Conservation (phyloP, 2,797 vertebrate species). For the Myiothlypis coronata region DNA sequence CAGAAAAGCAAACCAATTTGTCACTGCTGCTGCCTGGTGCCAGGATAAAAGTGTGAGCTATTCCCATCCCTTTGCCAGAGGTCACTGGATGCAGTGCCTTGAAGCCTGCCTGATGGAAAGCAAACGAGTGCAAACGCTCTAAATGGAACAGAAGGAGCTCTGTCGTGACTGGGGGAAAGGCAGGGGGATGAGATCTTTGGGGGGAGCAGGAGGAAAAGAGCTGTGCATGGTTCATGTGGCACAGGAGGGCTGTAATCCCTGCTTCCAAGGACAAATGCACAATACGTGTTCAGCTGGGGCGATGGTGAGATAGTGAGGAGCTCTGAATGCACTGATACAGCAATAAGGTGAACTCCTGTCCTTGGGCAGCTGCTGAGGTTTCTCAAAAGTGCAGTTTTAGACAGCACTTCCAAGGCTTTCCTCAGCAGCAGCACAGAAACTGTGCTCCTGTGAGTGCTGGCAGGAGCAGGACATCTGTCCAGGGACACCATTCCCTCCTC, state of each 20-base stretch:
- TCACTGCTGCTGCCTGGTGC: constrained; percentile 61
- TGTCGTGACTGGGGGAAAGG: neutral
- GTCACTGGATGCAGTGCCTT: constrained; percentile 55
- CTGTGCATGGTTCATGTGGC: neutral
- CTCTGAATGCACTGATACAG: constrained; percentile 16
- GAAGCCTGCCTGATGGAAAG: constrained; percentile 51
- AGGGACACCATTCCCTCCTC: neutral
- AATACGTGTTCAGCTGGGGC: constrained; percentile 14
- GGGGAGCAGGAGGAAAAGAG: neutral
- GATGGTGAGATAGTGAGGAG: constrained; percentile 28
- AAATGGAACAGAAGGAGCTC: constrained; percentile 20
- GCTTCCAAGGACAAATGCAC: constrained; percentile 62
- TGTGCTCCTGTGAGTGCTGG: neutral
- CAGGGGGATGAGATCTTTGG: constrained; percentile 4
- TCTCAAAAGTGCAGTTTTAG: constrained; percentile 11
- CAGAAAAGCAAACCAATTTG: constrained; percentile 68
- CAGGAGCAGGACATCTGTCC: neutral
- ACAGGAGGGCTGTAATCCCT: constrained; percentile 40
- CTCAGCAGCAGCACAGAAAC: neutral
- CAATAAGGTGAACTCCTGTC: constrained; percentile 33
- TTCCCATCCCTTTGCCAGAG: constrained; percentile 63
- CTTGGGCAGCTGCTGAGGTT: constrained; percentile 63
- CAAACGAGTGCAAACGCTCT: constrained; percentile 36
- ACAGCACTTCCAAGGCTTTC: neutral
- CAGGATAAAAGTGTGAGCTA: constrained; percentile 36